Base-by-base conservation (phyloP, 1,140 invertebrate genomes). In the Lamellibrachia luymesi region DNA sequence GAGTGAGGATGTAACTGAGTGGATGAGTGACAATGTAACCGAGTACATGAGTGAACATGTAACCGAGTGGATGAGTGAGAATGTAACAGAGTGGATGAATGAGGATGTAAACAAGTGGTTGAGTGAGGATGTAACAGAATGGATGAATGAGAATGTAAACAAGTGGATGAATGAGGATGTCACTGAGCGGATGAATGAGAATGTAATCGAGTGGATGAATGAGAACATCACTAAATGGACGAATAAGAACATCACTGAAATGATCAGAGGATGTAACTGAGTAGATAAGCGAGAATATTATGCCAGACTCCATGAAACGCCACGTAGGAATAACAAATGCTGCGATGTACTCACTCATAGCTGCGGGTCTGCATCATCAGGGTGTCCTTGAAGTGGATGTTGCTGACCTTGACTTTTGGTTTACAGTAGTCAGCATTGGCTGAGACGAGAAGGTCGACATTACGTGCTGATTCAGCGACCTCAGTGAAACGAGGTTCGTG, bases 311-410 rank as follows among this genome's bases (percentile, higher is more conserved):
- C 64, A 22, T 80, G 64, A 80, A 80, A 22, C 13, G 1, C 13
- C 17, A 22, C 8, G 13, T 80, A 80, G 64, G 6, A 80, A 80
- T 22, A 80, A 17, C 6, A 4, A 38, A 38, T 38, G 38, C 38
- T 38, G 38, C 7, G 4, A 2, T 17, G 52, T n/a, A 95, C 95
- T 95, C 94, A 96, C 96, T 96, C 95, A 94, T 95, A 96, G 2
- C 96, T 94, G 94, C 96, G 94, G 1, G 95, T 96, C 94, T 96
- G 96, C 94, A 96, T 96, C 95, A 96, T 96, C 13, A 96, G 95
- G 1, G 96, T 96, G 93, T 96, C 96, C 92, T 95, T 95, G 94
- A 96, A 96, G 93, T 95, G 93, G 27, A 96, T 94, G 8, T 93
- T 93, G 27, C 95, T 95, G 1, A 94, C 93, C 52, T 95, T 95